A percentile compares a stretch with the other conserved stretches of the same genome.
Conservation (phyloP, 2,888 invertebrate species). For the Leptopilina syphax region DNA sequence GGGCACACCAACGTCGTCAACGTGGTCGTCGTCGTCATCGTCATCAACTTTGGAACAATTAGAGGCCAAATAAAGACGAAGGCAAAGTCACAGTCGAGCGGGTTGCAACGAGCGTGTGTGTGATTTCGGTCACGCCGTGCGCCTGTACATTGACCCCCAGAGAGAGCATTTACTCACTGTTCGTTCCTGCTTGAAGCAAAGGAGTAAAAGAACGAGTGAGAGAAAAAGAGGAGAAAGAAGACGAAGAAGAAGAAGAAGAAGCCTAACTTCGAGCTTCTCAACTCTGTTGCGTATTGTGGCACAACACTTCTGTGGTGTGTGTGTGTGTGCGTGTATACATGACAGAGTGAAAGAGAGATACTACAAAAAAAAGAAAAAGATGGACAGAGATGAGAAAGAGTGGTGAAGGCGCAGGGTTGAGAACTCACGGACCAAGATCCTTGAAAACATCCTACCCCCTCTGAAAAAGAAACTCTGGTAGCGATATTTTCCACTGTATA, state of each 20-base stretch:
- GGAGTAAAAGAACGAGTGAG: slow-evolving; percentile 52
- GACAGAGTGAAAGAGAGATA: slow-evolving; percentile 43
- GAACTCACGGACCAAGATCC: slow-evolving; percentile 57
- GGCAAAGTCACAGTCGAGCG: slow-evolving; percentile 73
- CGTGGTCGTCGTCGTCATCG: not conserved
- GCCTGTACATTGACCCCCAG: slow-evolving; percentile 75
- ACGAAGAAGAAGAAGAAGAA: slow-evolving; percentile 54
- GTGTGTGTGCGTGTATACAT: slow-evolving; percentile 6
- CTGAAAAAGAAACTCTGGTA: slow-evolving; percentile 20
- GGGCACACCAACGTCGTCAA: too few relatives aligned
- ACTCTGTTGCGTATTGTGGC: slow-evolving; percentile 54
- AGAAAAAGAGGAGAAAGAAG: slow-evolving; percentile 46
- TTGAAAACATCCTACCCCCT: slow-evolving; percentile 52
- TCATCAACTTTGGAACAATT: slow-evolving; percentile 66
- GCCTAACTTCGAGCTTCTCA: slow-evolving; percentile 55
- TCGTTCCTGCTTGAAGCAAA: slow-evolving; percentile 49
- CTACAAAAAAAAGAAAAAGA: slow-evolving; percentile 29
- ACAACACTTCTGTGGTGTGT: slow-evolving; percentile 8
- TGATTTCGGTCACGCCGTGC: slow-evolving; percentile 76
- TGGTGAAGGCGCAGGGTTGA: slow-evolving; percentile 49
- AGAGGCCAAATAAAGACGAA: slow-evolving; percentile 64
- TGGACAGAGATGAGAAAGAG: slow-evolving; percentile 40
- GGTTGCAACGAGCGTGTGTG: slow-evolving; percentile 72
- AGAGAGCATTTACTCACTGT: slow-evolving; percentile 67
- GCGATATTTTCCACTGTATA: slow-evolving; percentile 8